These are phyloP conservation scores for Brenthis ino DNA, from an alignment of 2,888 invertebrate species.

Conservation along the genomic window DNA sequence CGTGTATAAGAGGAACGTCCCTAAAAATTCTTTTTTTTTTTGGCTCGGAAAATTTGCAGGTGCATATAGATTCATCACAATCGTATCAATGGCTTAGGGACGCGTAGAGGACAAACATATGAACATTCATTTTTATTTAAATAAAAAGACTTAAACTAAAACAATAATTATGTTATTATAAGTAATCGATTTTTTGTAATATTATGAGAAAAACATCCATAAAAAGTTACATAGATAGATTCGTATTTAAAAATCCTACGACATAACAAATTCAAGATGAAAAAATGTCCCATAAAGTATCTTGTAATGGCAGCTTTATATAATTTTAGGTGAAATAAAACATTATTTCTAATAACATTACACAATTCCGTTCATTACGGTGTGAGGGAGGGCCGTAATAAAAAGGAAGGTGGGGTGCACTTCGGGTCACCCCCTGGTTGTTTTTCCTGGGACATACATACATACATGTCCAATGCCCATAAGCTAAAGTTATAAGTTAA, in stretches of 20 bases:
- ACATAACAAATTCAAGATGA: background rate
- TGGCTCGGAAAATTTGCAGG: no score
- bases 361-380: constrained; percentile 31
- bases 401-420: constrained; percentile 39
- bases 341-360: constrained; percentile 29
- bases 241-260: background rate
- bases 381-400: constrained; percentile 37
- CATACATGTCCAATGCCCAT: background rate
- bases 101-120: no score
- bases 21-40: no score
- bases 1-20: no score
- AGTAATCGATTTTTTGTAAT: no score
- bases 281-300: constrained; percentile 10
- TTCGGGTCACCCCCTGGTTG: constrained; percentile 20
- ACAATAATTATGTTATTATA: no score
- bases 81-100: no score
- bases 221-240: background rate
- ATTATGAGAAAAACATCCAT: no score
- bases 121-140: no score
- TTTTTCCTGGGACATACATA: constrained; percentile 5
- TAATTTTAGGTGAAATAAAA: constrained; percentile 28
- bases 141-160: no score
- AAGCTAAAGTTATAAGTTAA: no score
- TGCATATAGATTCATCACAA: no score
- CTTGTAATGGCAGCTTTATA: constrained; percentile 12